Evolutionary conservation across 2,888 invertebrate species (phyloP), one percentile per base, ranked within the genome.

Genomic region (Phengaris alcon): DNA sequence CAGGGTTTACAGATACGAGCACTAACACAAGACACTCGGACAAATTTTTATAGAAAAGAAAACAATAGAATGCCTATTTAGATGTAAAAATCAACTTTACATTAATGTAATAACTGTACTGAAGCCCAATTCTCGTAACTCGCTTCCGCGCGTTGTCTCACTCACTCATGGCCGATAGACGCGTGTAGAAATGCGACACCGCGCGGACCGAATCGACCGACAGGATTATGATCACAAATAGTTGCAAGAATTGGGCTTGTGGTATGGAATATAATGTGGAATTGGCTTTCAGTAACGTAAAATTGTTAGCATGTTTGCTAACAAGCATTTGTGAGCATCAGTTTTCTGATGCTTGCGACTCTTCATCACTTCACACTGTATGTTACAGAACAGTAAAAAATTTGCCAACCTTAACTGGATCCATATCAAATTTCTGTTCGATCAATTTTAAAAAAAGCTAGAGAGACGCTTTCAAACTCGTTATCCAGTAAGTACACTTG

Each of bases 321-420:
- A 52, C 10, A 12, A 52, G 52, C 52, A 52, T 52, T 52, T 52
- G 52, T 52, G 10, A 52, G 52, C 52, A 52, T 12, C 12, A 12
- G 8, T 52, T 52, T 12, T 52, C 52, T 52, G 15, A 12, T 59
- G n/a, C 22, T 59, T n/a, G 59, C 35, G 51, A 72, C 15, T 72
- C 72, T 54, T 72, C 72, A 72, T 54, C 51, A 72, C 52, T 72
- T 72, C 35, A 44, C 13, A 13, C 52, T 54, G 54, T 15, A 72
- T 72, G 72, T 72, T 72, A 72, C 54, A 72, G 52, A 52, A 54
- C 72, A 72, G 12, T 35, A 22, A 72, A 35, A 44, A 68, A 54
- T 3, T 69, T 72, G 70, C 15, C 13, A 52, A 72, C 52, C 7
- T 54, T 13, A 52, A 13, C 72, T 52, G 52, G 72, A 54, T 12